Evolutionary conservation across 2,113 vertebrate genomes (phyloP), one percentile per base, ranked within the genome.

Genomic region (Pelecanus crispus): DNA sequence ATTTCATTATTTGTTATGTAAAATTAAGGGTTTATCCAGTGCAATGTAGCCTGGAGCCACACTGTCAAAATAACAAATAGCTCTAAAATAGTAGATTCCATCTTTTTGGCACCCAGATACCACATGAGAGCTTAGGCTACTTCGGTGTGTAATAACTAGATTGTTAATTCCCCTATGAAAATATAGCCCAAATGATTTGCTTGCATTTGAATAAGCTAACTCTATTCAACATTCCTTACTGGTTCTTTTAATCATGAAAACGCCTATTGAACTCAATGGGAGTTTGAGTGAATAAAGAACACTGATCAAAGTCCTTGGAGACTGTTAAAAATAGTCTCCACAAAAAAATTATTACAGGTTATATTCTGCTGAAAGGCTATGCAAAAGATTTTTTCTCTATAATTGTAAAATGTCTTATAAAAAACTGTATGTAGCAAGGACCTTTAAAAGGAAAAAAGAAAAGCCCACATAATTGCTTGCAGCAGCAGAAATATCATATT

Each of bases 21-120:
- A 96, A 94, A 91, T 49, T 44, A 89, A 79, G 61, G 65, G 40
- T 95, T 94, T 91, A 94, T 79, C 52, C 58, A 78, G 53, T 50
- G 49, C 11, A 91, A 40, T 45, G 36, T 62, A 94, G 80, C 94
- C 78, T 80, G 53, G 8, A 95, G 83, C 77, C 53, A 87, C 24
- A 28, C 22, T 95, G 91, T 92, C 95, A 97, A 87, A 94, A 75
- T 53, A 82, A 85, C 28, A 88, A 95, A 91, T 36, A 84, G 47
- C 13, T 87, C 58, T 81, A 68, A 80, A 84, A 80, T 29, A 74
- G 86, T 49, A 91, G 81, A 75, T 65, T 68, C 31, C 83, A 96
- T 95, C 83, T 72, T 94, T 93, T 73, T 84, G 94, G 61, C 92
- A 93, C 22, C 22, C 36, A 87, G 36, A 81, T 65, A 87, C 17